These are phyloP conservation scores for Amazonetta brasiliensis DNA, from an alignment of 2,797 vertebrate species.

Conservation along the genomic window DNA sequence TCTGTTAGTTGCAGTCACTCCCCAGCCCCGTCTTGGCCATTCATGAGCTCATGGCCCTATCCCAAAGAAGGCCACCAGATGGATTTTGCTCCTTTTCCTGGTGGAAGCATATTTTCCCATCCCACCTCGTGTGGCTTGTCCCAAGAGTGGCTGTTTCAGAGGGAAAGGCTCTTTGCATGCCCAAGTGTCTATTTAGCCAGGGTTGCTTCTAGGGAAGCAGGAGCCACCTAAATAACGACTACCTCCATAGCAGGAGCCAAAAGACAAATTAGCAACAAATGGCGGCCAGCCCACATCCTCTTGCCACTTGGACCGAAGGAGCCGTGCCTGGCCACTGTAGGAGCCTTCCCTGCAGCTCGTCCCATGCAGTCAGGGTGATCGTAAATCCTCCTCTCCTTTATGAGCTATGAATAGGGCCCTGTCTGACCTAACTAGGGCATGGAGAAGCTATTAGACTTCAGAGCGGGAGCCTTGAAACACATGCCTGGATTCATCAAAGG, in stretches of 20 bases:
- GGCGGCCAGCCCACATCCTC: constrained; percentile 47
- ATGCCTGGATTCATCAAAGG: constrained; percentile 61
- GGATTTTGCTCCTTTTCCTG: background rate
- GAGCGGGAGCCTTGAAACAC: constrained; percentile 57
- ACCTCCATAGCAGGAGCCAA: constrained; percentile 22
- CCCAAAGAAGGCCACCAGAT: background rate
- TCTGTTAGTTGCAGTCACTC: background rate
- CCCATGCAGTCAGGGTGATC: constrained; percentile 41
- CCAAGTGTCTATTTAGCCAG: background rate
- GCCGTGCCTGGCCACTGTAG: background rate
- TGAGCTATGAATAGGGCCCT: constrained; percentile 69
- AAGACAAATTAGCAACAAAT: background rate
- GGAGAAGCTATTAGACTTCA: constrained; percentile 66
- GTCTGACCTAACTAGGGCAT: constrained; percentile 69
- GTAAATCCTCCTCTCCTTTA: constrained; percentile 51
- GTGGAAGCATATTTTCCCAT: background rate
- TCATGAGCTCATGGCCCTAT: background rate
- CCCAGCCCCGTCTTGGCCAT: background rate
- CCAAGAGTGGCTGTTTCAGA: background rate
- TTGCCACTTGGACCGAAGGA: background rate
- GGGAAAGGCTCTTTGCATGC: background rate
- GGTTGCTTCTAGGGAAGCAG: background rate
- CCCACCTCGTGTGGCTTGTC: background rate
- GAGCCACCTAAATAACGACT: background rate
- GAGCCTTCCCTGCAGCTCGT: constrained; percentile 58